Evolutionary conservation across 2,113 vertebrate species (phyloP).

Genomic region (Xenotilapia leptura): DNA sequence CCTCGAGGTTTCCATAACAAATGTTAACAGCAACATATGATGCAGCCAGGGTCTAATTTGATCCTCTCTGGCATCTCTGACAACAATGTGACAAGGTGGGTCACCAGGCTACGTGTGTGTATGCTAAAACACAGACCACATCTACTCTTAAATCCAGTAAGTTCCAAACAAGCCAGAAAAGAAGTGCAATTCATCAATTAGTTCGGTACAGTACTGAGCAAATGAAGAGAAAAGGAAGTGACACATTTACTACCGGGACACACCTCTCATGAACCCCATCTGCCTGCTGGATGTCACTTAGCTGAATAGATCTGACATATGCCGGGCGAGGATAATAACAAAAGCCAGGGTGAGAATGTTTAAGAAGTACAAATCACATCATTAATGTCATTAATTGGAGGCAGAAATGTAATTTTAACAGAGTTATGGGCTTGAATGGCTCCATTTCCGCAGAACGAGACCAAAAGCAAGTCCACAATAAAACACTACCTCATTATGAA

Average conservation of each 20-base stretch:
- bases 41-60: constrained; percentile 25
- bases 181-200: constrained; percentile 27
- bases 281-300: constrained; percentile 10
- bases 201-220: background rate
- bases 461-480: background rate
- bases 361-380: background rate
- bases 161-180: background rate
- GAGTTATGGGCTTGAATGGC: background rate
- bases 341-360: background rate
- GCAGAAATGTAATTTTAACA: background rate
- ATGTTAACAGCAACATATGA: constrained; percentile 29
- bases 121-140: background rate
- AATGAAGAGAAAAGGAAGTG: background rate
- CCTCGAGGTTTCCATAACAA: constrained; percentile 51
- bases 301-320: background rate
- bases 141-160: background rate
- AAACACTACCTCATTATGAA: background rate
- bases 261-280: constrained; percentile 23
- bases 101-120: background rate
- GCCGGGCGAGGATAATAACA: background rate
- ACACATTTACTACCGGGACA: constrained; percentile 37
- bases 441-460: background rate
- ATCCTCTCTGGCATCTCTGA: constrained; percentile 44
- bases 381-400: background rate
- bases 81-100: constrained; percentile 6